Percentiles rank a stretch among this genome's conserved stretches.
Conservation (phyloP, 2,888 invertebrate genomes). For the Tachystola acroxantha region DNA sequence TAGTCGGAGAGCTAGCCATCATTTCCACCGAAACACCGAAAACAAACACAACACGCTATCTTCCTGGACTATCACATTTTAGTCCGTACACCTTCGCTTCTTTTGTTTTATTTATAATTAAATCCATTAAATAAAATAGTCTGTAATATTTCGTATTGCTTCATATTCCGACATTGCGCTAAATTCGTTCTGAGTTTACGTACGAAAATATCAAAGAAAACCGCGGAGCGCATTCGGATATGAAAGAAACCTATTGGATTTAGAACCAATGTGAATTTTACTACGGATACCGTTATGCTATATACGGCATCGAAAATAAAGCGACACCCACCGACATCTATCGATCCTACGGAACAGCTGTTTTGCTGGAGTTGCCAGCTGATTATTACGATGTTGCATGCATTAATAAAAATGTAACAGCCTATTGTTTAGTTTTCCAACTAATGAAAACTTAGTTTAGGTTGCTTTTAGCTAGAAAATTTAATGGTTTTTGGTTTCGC, state of each 20-base stretch:
- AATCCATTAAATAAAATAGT: conserved; percentile 19
- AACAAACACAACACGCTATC: conserved; percentile 62
- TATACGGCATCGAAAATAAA: conserved; percentile 69
- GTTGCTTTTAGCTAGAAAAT: background rate
- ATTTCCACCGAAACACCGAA: conserved; percentile 71
- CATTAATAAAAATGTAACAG: background rate
- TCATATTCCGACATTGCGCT: conserved; percentile 39
- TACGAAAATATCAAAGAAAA: conserved; percentile 50
- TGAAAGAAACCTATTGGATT: conserved; percentile 46
- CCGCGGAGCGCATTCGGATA: conserved; percentile 52
- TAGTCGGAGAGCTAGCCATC: conserved; percentile 83
- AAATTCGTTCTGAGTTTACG: conserved; percentile 47
- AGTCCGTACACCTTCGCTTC: conserved; percentile 26
- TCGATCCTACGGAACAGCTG: conserved; percentile 70
- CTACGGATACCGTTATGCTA: conserved; percentile 70
- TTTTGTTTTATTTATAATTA: conserved; percentile 23
- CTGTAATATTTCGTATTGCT: conserved; percentile 30
- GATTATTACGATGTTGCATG: conserved; percentile 1
- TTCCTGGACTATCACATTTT: conserved; percentile 46
- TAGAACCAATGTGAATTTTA: conserved; percentile 49
- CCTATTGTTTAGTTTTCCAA: background rate
- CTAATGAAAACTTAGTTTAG: too few relatives aligned
- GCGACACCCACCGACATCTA: conserved; percentile 75
- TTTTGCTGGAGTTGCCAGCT: conserved; percentile 16
- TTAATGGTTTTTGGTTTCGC: background rate